Conservation (phyloP, 2,113 vertebrate genomes). For the Dinomys branickii region DNA sequence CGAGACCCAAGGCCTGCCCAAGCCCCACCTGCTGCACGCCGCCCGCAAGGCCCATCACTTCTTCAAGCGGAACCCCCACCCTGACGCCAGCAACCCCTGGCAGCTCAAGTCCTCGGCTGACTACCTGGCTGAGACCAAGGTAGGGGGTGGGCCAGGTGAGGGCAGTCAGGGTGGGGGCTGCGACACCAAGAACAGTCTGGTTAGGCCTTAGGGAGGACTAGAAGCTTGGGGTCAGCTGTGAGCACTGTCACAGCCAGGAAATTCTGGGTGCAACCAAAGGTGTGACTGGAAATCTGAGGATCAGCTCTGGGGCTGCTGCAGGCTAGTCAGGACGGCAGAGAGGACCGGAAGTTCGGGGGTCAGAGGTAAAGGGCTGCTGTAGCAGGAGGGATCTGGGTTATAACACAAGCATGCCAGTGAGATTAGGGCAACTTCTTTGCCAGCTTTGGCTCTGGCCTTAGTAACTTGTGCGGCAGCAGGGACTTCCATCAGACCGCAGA, state of each 20-base stretch:
- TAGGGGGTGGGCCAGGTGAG: background rate
- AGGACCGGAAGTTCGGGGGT: background rate
- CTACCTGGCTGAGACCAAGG: slow-evolving; percentile 70
- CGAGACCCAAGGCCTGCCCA: slow-evolving; percentile 86
- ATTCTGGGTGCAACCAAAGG: background rate
- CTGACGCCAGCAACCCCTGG: slow-evolving; percentile 77
- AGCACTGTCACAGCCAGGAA: background rate
- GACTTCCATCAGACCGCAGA: background rate
- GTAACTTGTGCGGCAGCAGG: background rate
- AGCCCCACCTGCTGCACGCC: slow-evolving; percentile 72
- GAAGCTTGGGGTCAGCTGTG: background rate
- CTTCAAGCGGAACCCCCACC: slow-evolving; percentile 78
- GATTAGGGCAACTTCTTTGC: background rate
- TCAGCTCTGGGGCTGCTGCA: background rate
- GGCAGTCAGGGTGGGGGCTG: background rate
- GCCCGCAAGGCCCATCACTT: slow-evolving; percentile 85
- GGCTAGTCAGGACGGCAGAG: background rate
- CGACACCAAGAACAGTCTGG: background rate
- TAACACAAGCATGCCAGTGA: background rate
- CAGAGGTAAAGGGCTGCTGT: background rate
- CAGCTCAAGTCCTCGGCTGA: slow-evolving; percentile 83
- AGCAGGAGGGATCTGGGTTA: background rate
- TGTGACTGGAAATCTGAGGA: background rate
- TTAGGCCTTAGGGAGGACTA: background rate
- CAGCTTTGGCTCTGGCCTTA: background rate